Conservation (phyloP, 2,888 invertebrate genomes). For the Cerastis rubricosa region DNA sequence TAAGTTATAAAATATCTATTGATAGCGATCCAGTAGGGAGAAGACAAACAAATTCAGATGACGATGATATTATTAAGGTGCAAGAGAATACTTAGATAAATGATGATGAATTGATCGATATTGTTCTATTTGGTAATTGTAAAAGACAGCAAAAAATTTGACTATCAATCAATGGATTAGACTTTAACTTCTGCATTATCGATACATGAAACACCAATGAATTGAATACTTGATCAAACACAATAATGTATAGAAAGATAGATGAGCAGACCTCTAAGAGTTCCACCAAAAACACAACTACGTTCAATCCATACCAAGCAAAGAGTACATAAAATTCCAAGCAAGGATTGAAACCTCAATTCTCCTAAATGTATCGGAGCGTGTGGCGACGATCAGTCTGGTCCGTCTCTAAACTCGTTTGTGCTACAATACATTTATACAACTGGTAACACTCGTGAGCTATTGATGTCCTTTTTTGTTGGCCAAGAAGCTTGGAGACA, state of each 20-base stretch:
- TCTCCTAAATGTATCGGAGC: conserved; percentile 37
- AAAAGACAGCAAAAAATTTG: conserved; percentile 2
- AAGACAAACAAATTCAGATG: conserved; percentile 11
- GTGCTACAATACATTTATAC: conserved; percentile 62
- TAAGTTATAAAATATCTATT: conserved; percentile 9
- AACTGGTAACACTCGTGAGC: conserved; percentile 69
- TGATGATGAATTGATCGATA: conserved; percentile 1
- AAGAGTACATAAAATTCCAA: conserved; percentile 11
- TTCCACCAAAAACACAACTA: neutral
- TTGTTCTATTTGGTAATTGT: conserved; percentile 18
- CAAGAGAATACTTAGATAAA: conserved; percentile 1
- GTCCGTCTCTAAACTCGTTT: conserved; percentile 63
- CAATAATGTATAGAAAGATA: neutral
- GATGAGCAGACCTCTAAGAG: neutral
- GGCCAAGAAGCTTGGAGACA: conserved; percentile 47
- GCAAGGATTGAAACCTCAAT: conserved; percentile 41
- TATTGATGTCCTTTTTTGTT: conserved; percentile 74
- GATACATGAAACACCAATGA: neutral
- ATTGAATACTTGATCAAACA: neutral
- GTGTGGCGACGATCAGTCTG: conserved; percentile 67
- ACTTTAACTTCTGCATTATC: neutral
- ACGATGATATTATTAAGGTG: neutral
- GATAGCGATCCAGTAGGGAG: neutral
- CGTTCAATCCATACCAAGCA: neutral
- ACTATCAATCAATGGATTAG: conserved; percentile 15